Conservation (phyloP, 2,797 vertebrate genomes). For the Leptatherina wallacei region DNA sequence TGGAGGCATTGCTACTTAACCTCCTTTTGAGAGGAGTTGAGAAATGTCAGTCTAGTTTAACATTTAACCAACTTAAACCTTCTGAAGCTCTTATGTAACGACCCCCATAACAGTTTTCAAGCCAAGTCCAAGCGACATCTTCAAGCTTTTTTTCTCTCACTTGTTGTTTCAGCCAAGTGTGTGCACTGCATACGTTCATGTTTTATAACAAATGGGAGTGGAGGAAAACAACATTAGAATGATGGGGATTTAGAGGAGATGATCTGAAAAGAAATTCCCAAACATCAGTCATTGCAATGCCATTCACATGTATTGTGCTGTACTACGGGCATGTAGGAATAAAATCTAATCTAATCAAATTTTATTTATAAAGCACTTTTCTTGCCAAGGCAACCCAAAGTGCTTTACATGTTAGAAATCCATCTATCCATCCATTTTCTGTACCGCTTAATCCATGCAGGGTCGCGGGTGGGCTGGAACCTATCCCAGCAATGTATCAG, state of each 20-base stretch:
- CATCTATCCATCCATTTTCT: no score
- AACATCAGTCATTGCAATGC: slow-evolving; percentile 11
- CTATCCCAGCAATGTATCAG: no score
- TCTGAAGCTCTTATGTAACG: slow-evolving; percentile 53
- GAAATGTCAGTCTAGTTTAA: slow-evolving; percentile 29
- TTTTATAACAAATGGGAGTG: slow-evolving; percentile 49
- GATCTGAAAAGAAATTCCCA: slow-evolving; percentile 39
- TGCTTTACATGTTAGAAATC: no score
- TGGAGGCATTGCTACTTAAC: not conserved
- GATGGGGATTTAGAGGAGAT: slow-evolving; percentile 44
- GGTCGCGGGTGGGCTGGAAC: no score
- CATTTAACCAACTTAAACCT: slow-evolving; percentile 47
- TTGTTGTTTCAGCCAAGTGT: slow-evolving; percentile 45
- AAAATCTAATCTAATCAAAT: no score
- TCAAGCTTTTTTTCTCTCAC: not conserved
- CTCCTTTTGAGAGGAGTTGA: slow-evolving; percentile 6
- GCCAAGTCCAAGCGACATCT: slow-evolving; percentile 40
- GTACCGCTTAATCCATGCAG: no score
- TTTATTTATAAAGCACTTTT: no score
- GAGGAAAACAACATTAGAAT: slow-evolving; percentile 34
- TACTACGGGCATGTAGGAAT: no score
- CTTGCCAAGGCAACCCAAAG: no score
- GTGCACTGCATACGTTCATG: slow-evolving; percentile 32
- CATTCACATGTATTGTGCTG: slow-evolving; percentile 7
- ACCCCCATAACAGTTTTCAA: slow-evolving; percentile 43